Base-by-base conservation (phyloP, 2,113 vertebrate species). In the Apeltes quadracus region DNA sequence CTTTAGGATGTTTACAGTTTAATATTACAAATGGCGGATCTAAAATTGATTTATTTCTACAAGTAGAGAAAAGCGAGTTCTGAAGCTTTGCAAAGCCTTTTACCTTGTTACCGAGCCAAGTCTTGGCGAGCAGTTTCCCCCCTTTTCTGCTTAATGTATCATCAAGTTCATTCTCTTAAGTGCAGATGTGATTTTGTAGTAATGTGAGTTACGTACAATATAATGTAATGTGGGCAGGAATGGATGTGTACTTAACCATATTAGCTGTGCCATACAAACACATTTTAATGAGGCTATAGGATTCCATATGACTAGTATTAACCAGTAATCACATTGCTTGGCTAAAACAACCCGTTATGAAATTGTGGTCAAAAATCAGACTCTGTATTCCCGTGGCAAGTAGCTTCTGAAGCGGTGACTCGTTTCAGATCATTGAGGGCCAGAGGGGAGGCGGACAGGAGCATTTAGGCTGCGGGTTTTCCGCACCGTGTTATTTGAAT, bases 401-500 rank as follows among this genome's bases (percentile, higher is more conserved):
- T 3, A 56, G 54, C 39, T 61, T 71, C 38, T 66, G 54, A 63
- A 53, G 65, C 16, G 22, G 59, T 23, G 61, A 59, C 36, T 44
- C 61, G 62, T 70, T 69, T 72, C 57, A 55, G 72, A 55, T 20
- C 53, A 41, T 48, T 53, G 63, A 73, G 68, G 73, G 63, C 67
- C 32, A 50, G 22, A 78, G 18, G 58, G 75, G 71, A 86, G 75
- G 73, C 75, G 78, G 65, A 56, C 62, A 59, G 79, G 61, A 75
- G 71, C 75, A 23, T 78, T 76, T 68, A 84, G 81, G 72, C 77
- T 83, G 81, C 75, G 86, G 85, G 22, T 86, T 85, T 89, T 75
- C 83, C 34, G 76, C 63, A 61, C 62, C 36, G 69, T 84, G 71
- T 86, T 66, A 90, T 86, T 77, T 77, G 68, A 81, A 82, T 61